phyloP scores from a whole-genome alignment of 2,113 vertebrate genomes.

The Capreolus pygargus region DNA sequence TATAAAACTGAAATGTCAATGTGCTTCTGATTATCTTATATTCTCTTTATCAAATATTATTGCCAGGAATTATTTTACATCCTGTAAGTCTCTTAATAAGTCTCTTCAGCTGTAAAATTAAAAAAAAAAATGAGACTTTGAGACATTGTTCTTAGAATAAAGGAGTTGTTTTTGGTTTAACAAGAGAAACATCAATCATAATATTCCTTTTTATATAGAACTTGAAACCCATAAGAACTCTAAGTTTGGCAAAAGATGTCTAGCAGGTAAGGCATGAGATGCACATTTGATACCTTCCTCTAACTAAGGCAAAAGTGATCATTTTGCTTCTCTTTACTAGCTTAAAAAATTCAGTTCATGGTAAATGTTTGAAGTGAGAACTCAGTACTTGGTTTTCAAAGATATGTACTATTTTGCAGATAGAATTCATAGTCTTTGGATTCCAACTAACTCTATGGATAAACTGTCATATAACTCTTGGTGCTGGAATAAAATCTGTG shows the following conservation, averaged over 20 bases:
- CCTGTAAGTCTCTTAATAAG: constrained; percentile 32
- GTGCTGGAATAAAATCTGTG: constrained; percentile 22
- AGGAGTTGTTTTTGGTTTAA: constrained; percentile 43
- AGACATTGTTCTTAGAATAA: constrained; percentile 57
- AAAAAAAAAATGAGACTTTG: constrained; percentile 28
- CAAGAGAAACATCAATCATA: constrained; percentile 46
- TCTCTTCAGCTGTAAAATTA: constrained; percentile 44
- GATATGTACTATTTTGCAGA: constrained; percentile 33
- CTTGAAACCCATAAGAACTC: constrained; percentile 50
- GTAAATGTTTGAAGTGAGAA: constrained; percentile 22
- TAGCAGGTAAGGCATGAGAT: neutral
- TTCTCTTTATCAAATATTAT: constrained; percentile 34
- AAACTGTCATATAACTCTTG: neutral
- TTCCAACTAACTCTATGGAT: constrained; percentile 33
- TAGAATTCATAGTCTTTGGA: constrained; percentile 44
- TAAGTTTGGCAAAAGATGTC: constrained; percentile 21
- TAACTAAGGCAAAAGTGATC: neutral
- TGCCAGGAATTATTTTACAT: constrained; percentile 49
- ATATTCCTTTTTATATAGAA: constrained; percentile 45
- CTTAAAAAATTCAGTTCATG: constrained; percentile 2
- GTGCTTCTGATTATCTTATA: constrained; percentile 26
- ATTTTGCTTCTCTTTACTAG: neutral
- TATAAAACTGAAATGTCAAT: neutral
- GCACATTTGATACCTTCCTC: neutral
- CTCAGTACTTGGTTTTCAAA: neutral